Evolutionary conservation across 1,140 invertebrate genomes (phyloP).

Genomic region (Bombus vancouverensis): DNA sequence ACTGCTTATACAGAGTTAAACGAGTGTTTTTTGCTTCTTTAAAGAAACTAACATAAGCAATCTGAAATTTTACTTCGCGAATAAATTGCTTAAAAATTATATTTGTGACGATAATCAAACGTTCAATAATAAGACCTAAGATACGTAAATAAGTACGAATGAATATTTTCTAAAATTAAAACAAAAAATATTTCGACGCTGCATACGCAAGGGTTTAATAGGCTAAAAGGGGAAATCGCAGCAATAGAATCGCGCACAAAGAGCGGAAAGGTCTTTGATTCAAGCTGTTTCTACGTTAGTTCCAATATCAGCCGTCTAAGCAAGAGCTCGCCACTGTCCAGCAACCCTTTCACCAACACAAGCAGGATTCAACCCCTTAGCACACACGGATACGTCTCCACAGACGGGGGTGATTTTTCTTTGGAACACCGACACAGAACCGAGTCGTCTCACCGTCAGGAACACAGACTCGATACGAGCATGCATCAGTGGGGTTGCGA

Average conservation of each 20-base stretch:
- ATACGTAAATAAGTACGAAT: no score
- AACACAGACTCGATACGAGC: conserved; percentile 43
- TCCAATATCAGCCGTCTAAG: conserved; percentile 76
- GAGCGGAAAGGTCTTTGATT: conserved; percentile 51
- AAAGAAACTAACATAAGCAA: background rate
- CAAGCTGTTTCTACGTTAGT: conserved; percentile 73
- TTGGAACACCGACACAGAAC: conserved; percentile 70
- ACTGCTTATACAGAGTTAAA: background rate
- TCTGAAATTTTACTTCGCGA: background rate
- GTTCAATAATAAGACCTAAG: background rate
- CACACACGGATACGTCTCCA: conserved; percentile 65
- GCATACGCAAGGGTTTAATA: background rate
- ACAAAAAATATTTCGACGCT: background rate
- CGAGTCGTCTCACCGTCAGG: conserved; percentile 67
- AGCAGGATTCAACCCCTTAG: conserved; percentile 73
- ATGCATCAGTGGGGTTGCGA: conserved; percentile 48
- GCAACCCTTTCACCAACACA: conserved; percentile 76
- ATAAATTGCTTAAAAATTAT: background rate
- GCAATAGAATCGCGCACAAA: conserved; percentile 32
- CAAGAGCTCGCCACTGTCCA: conserved; percentile 82
- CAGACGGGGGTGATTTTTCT: conserved; percentile 77
- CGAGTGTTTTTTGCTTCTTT: background rate
- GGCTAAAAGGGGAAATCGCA: background rate
- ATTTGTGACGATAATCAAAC: background rate
- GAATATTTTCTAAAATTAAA: background rate